These are phyloP conservation scores for Drosophila lacteicornis DNA, from an alignment of 1,140 invertebrate species.

Conservation along the genomic window DNA sequence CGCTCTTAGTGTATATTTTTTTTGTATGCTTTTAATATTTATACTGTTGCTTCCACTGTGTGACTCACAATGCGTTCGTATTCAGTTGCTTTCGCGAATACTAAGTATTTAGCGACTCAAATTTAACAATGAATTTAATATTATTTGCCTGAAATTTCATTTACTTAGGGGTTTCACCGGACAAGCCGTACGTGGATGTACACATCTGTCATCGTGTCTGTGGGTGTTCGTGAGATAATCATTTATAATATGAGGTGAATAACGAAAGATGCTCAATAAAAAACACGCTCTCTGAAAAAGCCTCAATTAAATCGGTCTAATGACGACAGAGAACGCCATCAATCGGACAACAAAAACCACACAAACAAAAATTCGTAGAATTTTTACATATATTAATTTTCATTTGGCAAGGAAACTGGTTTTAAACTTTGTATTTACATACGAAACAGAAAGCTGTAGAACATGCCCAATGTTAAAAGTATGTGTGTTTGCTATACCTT, in stretches of 20 bases:
- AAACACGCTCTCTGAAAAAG: background rate
- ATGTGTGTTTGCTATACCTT: background rate
- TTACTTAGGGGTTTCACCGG: background rate
- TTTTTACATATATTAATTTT: slow-evolving; percentile 1
- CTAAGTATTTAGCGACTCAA: slow-evolving; percentile 3
- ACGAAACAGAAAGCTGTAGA: background rate
- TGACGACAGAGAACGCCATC: slow-evolving; percentile 5
- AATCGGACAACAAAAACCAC: slow-evolving; percentile 5
- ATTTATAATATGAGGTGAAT: slow-evolving; percentile 4
- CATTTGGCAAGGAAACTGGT: slow-evolving; percentile 2
- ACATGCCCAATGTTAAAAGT: no score
- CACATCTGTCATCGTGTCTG: no score
- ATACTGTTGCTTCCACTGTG: no score
- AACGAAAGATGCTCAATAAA: background rate
- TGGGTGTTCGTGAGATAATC: slow-evolving; percentile 7
- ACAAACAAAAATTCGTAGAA: background rate
- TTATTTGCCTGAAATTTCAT: background rate
- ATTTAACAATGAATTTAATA: background rate
- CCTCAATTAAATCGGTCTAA: background rate
- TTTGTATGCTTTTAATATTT: background rate
- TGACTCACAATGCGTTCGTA: background rate
- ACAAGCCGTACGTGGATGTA: background rate
- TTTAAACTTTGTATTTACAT: background rate
- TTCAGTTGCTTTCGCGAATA: background rate
- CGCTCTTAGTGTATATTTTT: background rate